phyloP scores from a whole-genome alignment of 2,113 vertebrate genomes.

The Microcebus jonahi region DNA sequence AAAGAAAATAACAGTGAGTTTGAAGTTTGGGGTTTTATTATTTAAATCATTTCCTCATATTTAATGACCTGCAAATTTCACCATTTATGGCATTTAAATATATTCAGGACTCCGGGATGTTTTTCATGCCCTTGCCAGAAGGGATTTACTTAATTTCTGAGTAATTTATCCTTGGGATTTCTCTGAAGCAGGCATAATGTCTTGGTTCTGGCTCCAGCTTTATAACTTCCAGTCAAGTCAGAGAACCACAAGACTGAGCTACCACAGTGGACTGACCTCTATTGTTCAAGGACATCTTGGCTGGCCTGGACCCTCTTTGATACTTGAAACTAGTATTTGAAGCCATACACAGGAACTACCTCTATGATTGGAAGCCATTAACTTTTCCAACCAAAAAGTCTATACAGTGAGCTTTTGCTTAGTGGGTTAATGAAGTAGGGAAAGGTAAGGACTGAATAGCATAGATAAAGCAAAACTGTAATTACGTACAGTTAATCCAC shows the following conservation, averaged over 20 bases:
- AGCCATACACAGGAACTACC: slow-evolving; percentile 21
- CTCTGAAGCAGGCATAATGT: slow-evolving; percentile 41
- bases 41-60: slow-evolving; percentile 70
- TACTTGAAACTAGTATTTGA: slow-evolving; percentile 59
- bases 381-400: slow-evolving; percentile 41
- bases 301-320: slow-evolving; percentile 37
- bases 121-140: slow-evolving; percentile 40
- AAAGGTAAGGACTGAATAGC: slow-evolving; percentile 18
- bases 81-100: slow-evolving; percentile 62
- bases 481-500: neutral
- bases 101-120: slow-evolving; percentile 2
- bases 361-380: slow-evolving; percentile 56
- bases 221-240: slow-evolving; percentile 65
- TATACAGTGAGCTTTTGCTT: neutral
- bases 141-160: slow-evolving; percentile 66
- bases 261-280: slow-evolving; percentile 47
- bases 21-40: slow-evolving; percentile 64
- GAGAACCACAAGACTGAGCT: slow-evolving; percentile 48
- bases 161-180: slow-evolving; percentile 49
- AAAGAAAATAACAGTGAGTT: slow-evolving; percentile 69
- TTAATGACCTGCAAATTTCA: slow-evolving; percentile 59
- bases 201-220: slow-evolving; percentile 53
- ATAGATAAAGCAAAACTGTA: neutral
- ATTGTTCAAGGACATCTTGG: slow-evolving; percentile 63
- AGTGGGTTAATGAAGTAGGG: neutral